Percentiles rank a stretch among this genome's conserved stretches.
Evolutionary conservation across 2,113 vertebrate species (phyloP).

Genomic region (Lates calcarifer): DNA sequence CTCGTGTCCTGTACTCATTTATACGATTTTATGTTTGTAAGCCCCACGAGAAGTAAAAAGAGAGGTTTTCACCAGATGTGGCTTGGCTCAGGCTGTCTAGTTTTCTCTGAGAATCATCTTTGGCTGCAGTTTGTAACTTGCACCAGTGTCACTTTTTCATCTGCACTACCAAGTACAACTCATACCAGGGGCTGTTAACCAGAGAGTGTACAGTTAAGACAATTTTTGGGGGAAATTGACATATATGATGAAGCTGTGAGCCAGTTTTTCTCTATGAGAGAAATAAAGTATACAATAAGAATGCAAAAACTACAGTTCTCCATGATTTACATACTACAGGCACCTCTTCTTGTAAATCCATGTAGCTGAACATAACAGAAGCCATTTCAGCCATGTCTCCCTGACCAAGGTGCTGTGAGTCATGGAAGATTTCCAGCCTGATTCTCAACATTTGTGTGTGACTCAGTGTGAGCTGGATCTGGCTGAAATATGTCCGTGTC

Average conservation of each 20-base stretch:
- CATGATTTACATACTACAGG: background rate
- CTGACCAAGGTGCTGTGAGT: conserved; percentile 24
- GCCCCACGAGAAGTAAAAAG: conserved; percentile 1
- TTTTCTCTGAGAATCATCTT: conserved; percentile 36
- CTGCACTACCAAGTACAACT: background rate
- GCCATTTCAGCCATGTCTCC: conserved; percentile 13
- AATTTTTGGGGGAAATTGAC: background rate
- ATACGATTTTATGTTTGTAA: conserved; percentile 51
- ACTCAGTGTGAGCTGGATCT: conserved; percentile 40
- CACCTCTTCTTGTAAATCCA: background rate
- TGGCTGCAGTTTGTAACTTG: conserved; percentile 15
- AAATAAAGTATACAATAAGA: background rate
- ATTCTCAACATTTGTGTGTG: conserved; percentile 33
- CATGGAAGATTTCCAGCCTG: conserved; percentile 40
- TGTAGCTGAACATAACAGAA: conserved; percentile 9
- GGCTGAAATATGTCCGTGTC: conserved; percentile 12
- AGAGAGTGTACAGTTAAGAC: background rate
- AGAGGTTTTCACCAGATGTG: conserved; percentile 38
- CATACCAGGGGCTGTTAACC: background rate
- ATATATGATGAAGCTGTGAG: background rate
- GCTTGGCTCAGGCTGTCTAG: conserved; percentile 13
- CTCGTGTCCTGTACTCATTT: conserved; percentile 55
- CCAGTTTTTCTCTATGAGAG: background rate
- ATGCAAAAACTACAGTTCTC: background rate
- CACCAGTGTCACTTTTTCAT: conserved; percentile 10